Conservation (phyloP, 1,140 invertebrate species). For the Drosophila micromelanica region DNA sequence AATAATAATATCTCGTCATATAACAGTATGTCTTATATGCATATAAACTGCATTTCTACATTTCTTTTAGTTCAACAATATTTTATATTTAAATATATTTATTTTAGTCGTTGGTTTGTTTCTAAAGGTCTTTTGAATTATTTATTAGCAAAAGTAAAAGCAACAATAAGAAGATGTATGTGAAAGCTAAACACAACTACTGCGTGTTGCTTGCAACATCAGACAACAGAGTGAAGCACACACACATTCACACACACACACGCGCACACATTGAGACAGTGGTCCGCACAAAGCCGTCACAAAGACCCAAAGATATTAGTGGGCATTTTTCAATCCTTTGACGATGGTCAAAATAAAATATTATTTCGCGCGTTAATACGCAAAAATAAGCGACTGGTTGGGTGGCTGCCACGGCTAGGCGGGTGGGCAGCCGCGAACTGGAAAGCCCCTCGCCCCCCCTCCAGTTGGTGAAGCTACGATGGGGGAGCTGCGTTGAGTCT, state of each 20-base stretch:
- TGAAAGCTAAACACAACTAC: slow-evolving; percentile 28
- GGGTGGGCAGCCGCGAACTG: slow-evolving; percentile 54
- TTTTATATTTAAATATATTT: background rate
- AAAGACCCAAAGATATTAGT: slow-evolving; percentile 82
- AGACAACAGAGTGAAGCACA: background rate
- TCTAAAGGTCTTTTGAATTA: background rate
- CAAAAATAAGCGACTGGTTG: slow-evolving; percentile 75
- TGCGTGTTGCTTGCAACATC: slow-evolving; percentile 17
- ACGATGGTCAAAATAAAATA: slow-evolving; percentile 82
- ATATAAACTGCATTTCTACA: too few species aligned
- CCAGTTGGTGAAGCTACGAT: slow-evolving; percentile 68
- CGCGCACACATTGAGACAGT: slow-evolving; percentile 2
- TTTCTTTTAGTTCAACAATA: too few species aligned
- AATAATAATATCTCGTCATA: too few species aligned
- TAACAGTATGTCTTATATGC: too few species aligned
- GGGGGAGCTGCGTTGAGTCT: slow-evolving; percentile 40
- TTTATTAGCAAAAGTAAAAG: slow-evolving; percentile 6
- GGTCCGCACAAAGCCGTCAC: slow-evolving; percentile 65
- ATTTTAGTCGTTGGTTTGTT: background rate
- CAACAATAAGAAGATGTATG: slow-evolving; percentile 22
- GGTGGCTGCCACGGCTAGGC: slow-evolving; percentile 62
- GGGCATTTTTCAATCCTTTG: slow-evolving; percentile 82
- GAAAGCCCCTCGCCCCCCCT: background rate
- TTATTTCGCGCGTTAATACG: slow-evolving; percentile 82
- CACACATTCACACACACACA: slow-evolving; percentile 9